Base-by-base conservation (phyloP, 2,888 invertebrate genomes). In the Neria commutata region DNA sequence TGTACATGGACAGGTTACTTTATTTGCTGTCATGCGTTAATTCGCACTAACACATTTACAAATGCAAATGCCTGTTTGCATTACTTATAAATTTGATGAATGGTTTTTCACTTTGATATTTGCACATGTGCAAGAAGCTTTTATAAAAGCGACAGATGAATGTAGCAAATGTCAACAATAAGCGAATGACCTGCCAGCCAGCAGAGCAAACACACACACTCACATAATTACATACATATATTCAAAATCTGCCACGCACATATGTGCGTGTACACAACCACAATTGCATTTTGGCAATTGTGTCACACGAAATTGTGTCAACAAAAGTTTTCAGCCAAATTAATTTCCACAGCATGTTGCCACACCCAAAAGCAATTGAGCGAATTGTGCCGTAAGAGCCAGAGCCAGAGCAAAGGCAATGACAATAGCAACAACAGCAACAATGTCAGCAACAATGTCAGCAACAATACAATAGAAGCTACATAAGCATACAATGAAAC, bases 241-340 rank as follows among this genome's bases (percentile, higher is more conserved):
- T 8, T 37, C 16, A 14, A n/a, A n/a, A n/a, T n/a, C n/a, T n/a
- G n/a, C n/a, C n/a, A 14, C 48, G 37, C 23, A 24, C 25, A 26
- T 49, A 29, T 11, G 42, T 47, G 34, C 25, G 37, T 37, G 54
- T 33, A 46, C 26, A 48, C 55, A 55, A 55, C 37, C 26, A 40
- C 48, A 42, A 51, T 34, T 34, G 24, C 50, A 51, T 51, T n/a
- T n/a, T 33, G 50, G 24, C 50, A 33, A 11, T n/a, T 19, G 14
- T 19, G 37, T n/a, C 23, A 47, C 53, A 45, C n/a, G n/a, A 59
- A 54, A 52, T 42, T 55, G 46, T 59, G 52, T 59, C 51, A 59
- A 59, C 55, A 59, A 54, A 58, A 54, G 45, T 58, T 49, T 47
- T 49, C 49, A 29, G 34, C 49, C 33, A 54, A 54, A 58, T 58